Base-by-base conservation (phyloP, 2,113 vertebrate genomes). In the Proterorhinus semilunaris region DNA sequence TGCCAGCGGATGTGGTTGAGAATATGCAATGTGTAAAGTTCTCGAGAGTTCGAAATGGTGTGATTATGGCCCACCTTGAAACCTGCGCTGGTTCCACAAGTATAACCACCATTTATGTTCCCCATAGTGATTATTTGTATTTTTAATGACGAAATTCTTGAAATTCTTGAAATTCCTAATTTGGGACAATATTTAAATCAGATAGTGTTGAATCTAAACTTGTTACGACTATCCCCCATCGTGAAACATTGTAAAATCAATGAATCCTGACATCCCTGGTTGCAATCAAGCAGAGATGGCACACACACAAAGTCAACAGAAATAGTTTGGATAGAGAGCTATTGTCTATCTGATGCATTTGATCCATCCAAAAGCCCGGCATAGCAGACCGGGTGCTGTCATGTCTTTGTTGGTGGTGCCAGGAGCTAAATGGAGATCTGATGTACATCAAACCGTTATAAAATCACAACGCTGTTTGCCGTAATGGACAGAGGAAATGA, bases 21-120 rank as follows among this genome's bases (percentile, higher is more conserved):
- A 43, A 7, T 9, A 43, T 11, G 65, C n/a, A 64, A 53, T 76
- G 52, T n/a, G 65, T 36, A 62, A 80, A 70, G 78, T 72, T 72
- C 62, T 8, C 16, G 27, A 17, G n/a, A 9, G 3, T 36, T 36
- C 0, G 2, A 10, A 4, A 17, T 53, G 8, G 7, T 17, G 16
- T 17, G 15, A 52, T 15, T 52, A 7, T 52, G 27, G 27, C 27
- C 27, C 27, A 36, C 27, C 27, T 36, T 36, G 27, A 36, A 36
- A 36, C 27, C 27, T 36, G 27, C 27, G 27, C 27, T 36, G 27
- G 27, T 36, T 36, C 27, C 27, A 36, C 27, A 36, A 36, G 27
- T 36, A 36, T 36, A 36, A 36, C 21, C 21, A 21, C 21, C 21
- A 21, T 21, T 21, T 21, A 21, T 21, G 21, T 21, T 21, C 21